These are phyloP conservation scores for Campoletis sonorensis DNA, from an alignment of 1,140 invertebrate species.

Conservation along the genomic window DNA sequence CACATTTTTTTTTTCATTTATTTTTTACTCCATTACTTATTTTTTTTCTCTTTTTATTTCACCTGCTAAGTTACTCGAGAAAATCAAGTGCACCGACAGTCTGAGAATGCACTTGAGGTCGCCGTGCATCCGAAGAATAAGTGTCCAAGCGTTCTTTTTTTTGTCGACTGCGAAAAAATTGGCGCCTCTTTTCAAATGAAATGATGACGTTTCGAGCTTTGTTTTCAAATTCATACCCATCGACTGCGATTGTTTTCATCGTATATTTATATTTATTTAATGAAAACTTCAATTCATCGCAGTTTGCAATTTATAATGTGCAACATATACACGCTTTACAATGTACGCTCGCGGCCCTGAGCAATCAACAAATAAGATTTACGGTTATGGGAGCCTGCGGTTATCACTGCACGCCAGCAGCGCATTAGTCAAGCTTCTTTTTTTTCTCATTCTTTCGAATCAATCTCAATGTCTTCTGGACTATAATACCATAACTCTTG, in stretches of 20 bases:
- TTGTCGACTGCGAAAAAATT: conserved; percentile 23
- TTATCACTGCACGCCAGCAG: conserved; percentile 15
- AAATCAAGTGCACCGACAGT: conserved; percentile 52
- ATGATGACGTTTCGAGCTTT: neutral
- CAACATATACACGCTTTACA: neutral
- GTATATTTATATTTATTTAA: neutral
- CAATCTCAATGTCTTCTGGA: neutral
- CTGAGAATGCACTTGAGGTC: conserved; percentile 51
- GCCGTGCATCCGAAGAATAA: neutral
- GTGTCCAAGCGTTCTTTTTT: neutral
- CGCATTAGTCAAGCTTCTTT: neutral
- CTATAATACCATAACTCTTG: neutral
- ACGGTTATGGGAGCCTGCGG: neutral
- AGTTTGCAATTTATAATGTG: neutral
- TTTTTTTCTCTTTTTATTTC: neutral
- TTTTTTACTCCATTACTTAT: no score
- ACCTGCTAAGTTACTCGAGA: conserved; percentile 29
- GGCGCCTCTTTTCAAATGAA: conserved; percentile 3
- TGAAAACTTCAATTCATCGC: neutral
- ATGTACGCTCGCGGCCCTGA: neutral
- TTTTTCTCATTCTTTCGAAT: neutral
- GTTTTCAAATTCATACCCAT: neutral
- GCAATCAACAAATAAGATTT: conserved; percentile 26
- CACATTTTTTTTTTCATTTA: neutral
- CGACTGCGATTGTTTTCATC: neutral